Base-by-base conservation (phyloP, 2,113 vertebrate genomes). In the Corynorhinus townsendii region DNA sequence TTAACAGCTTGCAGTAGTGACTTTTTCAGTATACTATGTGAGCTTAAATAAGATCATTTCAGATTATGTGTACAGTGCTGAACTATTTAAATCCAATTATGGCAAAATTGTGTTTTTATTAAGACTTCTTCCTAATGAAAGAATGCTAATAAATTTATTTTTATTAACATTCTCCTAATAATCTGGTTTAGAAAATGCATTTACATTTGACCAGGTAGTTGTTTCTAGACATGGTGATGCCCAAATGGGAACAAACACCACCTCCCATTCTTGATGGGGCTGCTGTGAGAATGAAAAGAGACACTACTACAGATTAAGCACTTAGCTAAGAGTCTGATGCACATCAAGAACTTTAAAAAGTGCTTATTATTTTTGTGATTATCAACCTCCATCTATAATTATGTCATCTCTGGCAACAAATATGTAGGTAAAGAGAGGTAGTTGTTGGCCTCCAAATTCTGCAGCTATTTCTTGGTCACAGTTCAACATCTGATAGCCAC, bases 41-140 rank as follows among this genome's bases (percentile, higher is more conserved):
- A 95, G 95, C 91, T 97, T 96, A 95, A 97, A 92, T 40, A 96
- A 97, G 90, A 19, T 47, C 7, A 49, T 1, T 26, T 15, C 7
- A 87, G 93, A 91, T 93, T 94, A 86, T 89, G 69, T 83, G 43
- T 86, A 83, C 73, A 89, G 38, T 88, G 79, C 56, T 91, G 71
- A 96, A 72, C 30, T 22, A 71, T 92, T 96, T 96, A 30, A 77
- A 89, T 93, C 95, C 89, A 93, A 80, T 92, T 82, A 26, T 7
- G 45, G 49, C 45, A 7, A 75, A 95, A 30, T 71, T 80, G 30
- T 90, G n/a, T 95, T 96, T 90, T 56, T 4, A 75, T 95, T 95
- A 97, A 93, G 8, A 12, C 17, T 68, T 49, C 69, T 80, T 85
- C 7, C 30, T 7, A 56, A 62, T 64, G 72, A 66, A 82, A 83